Base-by-base conservation (phyloP, 1,140 invertebrate genomes). In the Anadara kagoshimensis region DNA sequence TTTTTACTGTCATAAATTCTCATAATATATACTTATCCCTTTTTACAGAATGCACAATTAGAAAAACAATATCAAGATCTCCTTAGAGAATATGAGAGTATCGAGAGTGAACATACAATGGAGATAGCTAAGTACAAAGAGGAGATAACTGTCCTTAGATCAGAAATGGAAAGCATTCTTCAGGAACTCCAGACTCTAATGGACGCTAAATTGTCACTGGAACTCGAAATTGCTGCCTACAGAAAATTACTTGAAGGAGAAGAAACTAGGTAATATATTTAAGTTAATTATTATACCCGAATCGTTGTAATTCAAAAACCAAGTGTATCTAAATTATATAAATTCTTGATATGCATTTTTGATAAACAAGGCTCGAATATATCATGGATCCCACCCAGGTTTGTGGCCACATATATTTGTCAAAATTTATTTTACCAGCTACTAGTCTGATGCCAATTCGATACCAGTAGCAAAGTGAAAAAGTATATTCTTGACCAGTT, bases 31-130 rank as follows among this genome's bases (percentile, higher is more conserved):
- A 36, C 29, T 36, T 7, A 36, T 56, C 43, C 45, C 14, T 68
- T 12, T 75, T 76, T n/a, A 44, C 73, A 90, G 89, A 91, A 91
- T 74, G 85, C 88, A 54, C 83, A 89, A 51, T 79, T 91, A n/a
- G 90, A 91, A 78, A 89, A 87, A 74, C 87, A 90, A 73, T 85
- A 89, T 68, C 85, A 89, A 68, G 89, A 91, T 22, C 70, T 90
- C 57, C 80, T 89, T 63, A 82, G 88, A 62, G 89, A 91, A 77
- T 72, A 90, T 44, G 90, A 91, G 69, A 85, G 89, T 68, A 85
- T 85, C 69, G 89, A 90, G 53, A 86, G 79, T 47, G 82, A 83
- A 41, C 84, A 85, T 57, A 79, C 76, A 41, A 67, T 85, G 63
- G 83, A 87, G 66, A 77, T 71, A 18, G 81, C 78, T 47, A 82